Conservation (phyloP, 2,113 vertebrate genomes). For the Bufo gargarizans region DNA sequence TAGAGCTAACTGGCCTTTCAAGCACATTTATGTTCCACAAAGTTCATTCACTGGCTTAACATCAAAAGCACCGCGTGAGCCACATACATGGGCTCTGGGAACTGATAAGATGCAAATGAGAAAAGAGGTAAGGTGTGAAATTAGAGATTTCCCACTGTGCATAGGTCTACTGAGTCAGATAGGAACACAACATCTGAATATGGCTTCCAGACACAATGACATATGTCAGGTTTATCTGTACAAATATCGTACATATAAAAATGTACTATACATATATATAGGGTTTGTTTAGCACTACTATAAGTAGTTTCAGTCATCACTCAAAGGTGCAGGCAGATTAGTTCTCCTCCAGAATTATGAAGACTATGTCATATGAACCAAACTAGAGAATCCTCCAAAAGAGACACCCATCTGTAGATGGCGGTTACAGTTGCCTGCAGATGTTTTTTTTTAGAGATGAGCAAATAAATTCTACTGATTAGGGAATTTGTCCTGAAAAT, state of each 20-base stretch:
- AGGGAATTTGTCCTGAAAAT: no score
- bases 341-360: no score
- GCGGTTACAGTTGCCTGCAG: no score
- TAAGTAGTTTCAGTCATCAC: no score
- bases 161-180: background rate
- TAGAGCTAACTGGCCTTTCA: conserved; percentile 5
- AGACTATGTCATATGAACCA: no score
- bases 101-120: conserved; percentile 17
- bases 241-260: background rate
- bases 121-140: conserved; percentile 3
- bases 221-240: background rate
- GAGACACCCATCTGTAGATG: no score
- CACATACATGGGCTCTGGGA: conserved; percentile 24
- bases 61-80: background rate
- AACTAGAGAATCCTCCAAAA: no score
- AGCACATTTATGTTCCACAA: conserved; percentile 12
- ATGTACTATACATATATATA: no score
- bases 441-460: no score
- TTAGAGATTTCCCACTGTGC: background rate
- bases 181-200: background rate
- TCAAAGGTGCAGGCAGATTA: no score
- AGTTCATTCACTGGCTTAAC: background rate
- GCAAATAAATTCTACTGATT: no score
- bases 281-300: no score
- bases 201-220: background rate